These are phyloP conservation scores for Bubo scandiacus DNA, from an alignment of 2,113 vertebrate genomes.

Conservation along the genomic window DNA sequence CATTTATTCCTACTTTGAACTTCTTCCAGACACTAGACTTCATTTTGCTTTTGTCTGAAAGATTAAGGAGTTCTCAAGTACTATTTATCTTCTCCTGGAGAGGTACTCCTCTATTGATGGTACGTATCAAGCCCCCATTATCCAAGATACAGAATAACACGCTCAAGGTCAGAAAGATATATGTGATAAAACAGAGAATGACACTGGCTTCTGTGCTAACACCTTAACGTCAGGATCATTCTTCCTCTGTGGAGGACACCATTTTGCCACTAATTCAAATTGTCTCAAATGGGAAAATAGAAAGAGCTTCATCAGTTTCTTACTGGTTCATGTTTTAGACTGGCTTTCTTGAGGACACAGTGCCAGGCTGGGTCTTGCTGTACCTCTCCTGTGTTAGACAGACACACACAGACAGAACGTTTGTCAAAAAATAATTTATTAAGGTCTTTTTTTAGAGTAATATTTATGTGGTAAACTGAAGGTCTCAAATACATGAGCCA, in stretches of 20 bases:
- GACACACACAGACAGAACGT: fast-evolving
- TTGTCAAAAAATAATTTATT: not conserved
- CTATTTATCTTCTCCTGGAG: constrained; percentile 3
- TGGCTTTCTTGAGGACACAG: not conserved
- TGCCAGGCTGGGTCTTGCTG: not conserved
- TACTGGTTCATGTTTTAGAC: not conserved
- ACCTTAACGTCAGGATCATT: not conserved
- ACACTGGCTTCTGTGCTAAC: not conserved
- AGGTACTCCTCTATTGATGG: not conserved
- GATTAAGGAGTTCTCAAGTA: not conserved
- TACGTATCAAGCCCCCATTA: not conserved
- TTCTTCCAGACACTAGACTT: not conserved
- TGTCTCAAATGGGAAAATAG: not conserved
- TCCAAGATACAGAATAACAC: not conserved
- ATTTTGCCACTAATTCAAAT: not conserved
- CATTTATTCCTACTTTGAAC: not conserved
- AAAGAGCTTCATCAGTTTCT: not conserved
- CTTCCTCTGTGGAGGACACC: not conserved
- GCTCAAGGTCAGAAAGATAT: not conserved
- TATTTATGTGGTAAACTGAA: not conserved
- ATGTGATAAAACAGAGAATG: not conserved
- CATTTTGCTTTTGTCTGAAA: not conserved
- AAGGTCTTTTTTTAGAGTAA: not conserved
- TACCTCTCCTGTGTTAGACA: not conserved
- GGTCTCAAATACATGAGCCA: not conserved